Percentiles rank a stretch among this genome's conserved stretches.
Conservation (phyloP, 2,113 vertebrate genomes). For the Perca schrenkii region DNA sequence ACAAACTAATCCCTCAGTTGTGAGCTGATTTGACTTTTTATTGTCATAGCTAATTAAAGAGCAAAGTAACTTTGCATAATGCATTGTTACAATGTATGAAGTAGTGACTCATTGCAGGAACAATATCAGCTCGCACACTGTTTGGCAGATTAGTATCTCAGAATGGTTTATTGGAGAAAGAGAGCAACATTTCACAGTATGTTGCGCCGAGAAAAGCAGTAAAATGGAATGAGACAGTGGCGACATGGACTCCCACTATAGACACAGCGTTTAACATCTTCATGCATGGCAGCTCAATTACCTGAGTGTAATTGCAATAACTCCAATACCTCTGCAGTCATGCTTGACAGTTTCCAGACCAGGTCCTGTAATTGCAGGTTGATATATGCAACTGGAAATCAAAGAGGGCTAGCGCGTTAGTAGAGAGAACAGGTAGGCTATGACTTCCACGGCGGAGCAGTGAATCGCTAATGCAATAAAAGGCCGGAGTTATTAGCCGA, state of each 20-base stretch:
- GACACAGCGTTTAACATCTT: conserved; percentile 84
- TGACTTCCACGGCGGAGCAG: conserved; percentile 73
- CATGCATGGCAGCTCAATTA: conserved; percentile 86
- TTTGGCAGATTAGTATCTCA: conserved; percentile 43
- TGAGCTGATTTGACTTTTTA: neutral
- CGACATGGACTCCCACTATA: conserved; percentile 77
- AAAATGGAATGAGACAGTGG: conserved; percentile 78
- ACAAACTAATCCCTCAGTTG: neutral
- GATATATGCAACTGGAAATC: conserved; percentile 85
- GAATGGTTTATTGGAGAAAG: conserved; percentile 48
- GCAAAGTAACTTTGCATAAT: conserved; percentile 17
- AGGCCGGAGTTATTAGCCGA: conserved; percentile 82
- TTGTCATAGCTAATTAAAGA: conserved; percentile 28
- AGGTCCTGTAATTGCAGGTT: conserved; percentile 84
- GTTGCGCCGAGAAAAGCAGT: conserved; percentile 48
- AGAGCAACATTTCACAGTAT: conserved; percentile 48
- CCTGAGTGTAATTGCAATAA: conserved; percentile 88
- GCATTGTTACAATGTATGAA: conserved; percentile 13
- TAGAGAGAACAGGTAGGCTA: conserved; percentile 69
- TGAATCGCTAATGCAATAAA: conserved; percentile 85
- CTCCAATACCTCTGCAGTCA: conserved; percentile 85
- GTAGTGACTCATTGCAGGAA: neutral
- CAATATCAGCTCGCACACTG: neutral
- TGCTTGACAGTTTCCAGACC: conserved; percentile 86
- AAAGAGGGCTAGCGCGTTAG: conserved; percentile 71